Conservation (phyloP, 2,113 vertebrate genomes). For the Cichladusa arquata region DNA sequence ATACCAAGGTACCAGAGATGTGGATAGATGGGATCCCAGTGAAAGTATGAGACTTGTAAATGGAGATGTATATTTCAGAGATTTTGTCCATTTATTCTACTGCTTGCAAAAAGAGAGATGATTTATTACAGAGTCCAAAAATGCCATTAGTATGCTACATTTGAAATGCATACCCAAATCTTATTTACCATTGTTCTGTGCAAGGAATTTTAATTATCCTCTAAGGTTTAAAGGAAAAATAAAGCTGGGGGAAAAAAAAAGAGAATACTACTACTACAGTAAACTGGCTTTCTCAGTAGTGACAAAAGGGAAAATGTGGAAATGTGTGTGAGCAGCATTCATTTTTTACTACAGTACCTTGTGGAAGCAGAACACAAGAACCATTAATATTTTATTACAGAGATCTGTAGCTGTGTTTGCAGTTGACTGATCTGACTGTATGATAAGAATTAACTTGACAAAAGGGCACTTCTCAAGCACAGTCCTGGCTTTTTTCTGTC, state of each 20-base stretch:
- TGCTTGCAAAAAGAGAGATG: neutral
- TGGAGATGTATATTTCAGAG: neutral
- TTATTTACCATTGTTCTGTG: constrained; percentile 22
- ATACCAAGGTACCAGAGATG: neutral
- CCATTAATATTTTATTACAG: constrained; percentile 24
- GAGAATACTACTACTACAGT: neutral
- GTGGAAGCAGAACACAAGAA: neutral
- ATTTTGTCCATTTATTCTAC: neutral
- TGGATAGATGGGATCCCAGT: neutral
- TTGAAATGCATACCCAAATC: neutral
- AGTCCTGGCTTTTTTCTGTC: neutral
- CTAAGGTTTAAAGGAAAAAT: neutral
- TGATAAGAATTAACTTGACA: neutral
- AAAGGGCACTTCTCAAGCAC: neutral
- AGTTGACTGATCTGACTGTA: neutral
- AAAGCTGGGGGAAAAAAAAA: neutral
- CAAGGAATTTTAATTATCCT: neutral
- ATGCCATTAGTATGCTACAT: neutral
- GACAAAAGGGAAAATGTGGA: neutral
- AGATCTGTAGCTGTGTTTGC: neutral
- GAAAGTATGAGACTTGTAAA: neutral
- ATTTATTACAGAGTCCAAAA: neutral
- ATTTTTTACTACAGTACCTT: neutral
- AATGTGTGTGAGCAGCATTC: neutral
- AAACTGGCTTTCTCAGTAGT: neutral